Conservation (phyloP, 2,797 vertebrate species). For the Sternarchorhynchus goeldii region DNA sequence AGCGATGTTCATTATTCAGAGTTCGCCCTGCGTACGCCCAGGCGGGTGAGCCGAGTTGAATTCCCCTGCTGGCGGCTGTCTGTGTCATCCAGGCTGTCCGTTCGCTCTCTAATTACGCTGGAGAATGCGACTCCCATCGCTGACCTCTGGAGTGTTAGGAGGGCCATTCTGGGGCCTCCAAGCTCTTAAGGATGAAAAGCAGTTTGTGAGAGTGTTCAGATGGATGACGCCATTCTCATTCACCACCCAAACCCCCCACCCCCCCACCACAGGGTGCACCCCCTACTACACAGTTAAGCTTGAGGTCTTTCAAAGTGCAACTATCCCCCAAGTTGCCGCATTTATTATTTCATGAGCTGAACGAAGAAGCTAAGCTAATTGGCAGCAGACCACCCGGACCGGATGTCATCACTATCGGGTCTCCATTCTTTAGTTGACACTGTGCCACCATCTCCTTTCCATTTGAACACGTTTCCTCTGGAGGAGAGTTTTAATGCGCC, state of each 20-base stretch:
- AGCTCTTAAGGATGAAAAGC: slow-evolving; percentile 47
- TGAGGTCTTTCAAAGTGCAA: slow-evolving; percentile 48
- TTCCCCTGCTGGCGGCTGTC: slow-evolving; percentile 25
- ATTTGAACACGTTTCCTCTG: not conserved
- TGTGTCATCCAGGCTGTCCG: not conserved
- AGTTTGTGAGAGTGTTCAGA: slow-evolving; percentile 6
- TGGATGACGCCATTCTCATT: not conserved
- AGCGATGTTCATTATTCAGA: slow-evolving; percentile 30
- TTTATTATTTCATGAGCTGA: slow-evolving; percentile 52
- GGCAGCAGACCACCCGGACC: slow-evolving; percentile 23
- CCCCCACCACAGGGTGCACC: slow-evolving; percentile 5
- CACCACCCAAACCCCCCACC: not conserved
- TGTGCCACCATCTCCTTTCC: not conserved
- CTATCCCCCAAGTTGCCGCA: slow-evolving; percentile 38
- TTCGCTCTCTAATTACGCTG: slow-evolving; percentile 27
- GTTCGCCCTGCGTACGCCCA: not conserved
- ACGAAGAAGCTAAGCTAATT: slow-evolving; percentile 48
- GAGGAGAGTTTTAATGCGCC: not conserved
- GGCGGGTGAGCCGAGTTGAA: not conserved
- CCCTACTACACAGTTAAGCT: slow-evolving; percentile 14
- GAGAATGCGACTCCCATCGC: not conserved
- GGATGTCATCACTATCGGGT: slow-evolving; percentile 17
- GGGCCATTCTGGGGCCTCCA: slow-evolving; percentile 5
- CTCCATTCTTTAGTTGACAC: not conserved
- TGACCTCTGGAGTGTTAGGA: not conserved